A percentile compares a stretch with the other conserved stretches of the same genome.
Conservation (phyloP, 1,140 invertebrate genomes). For the Myzus persicae region DNA sequence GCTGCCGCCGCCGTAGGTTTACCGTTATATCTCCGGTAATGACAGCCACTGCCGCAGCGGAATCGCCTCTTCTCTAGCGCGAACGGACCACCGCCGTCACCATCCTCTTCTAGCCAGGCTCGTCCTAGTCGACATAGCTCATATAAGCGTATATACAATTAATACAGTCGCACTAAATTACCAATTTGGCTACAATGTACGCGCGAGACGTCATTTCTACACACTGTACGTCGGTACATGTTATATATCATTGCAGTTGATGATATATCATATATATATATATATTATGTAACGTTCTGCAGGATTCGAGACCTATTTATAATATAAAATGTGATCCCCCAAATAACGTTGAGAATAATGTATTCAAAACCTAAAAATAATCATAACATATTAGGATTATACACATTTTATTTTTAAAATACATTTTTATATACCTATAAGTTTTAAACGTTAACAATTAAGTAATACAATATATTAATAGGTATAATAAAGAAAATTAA, state of each 20-base stretch:
- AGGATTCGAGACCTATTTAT: not conserved
- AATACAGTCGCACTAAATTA: not conserved
- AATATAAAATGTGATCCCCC: no score
- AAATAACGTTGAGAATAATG: no score
- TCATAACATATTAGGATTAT: no score
- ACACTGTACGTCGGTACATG: not conserved
- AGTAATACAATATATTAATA: no score
- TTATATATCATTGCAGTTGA: not conserved
- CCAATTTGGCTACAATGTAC: not conserved
- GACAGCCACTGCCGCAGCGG: not conserved
- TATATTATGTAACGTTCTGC: not conserved
- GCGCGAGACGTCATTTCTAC: not conserved
- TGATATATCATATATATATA: no score
- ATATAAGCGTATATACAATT: not conserved
- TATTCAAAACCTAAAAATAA: no score
- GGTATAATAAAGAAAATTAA: no score
- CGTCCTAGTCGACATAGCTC: not conserved
- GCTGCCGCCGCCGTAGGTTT: not conserved
- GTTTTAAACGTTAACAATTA: no score
- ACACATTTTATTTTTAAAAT: no score
- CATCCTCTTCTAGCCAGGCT: not conserved
- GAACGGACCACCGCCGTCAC: not conserved
- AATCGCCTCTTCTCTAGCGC: not conserved
- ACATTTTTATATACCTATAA: no score
- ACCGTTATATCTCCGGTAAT: constrained; percentile 33